A percentile compares a stretch with the other conserved stretches of the same genome.
Conservation (phyloP, 2,113 vertebrate genomes). For the Gorsachius goisagi region DNA sequence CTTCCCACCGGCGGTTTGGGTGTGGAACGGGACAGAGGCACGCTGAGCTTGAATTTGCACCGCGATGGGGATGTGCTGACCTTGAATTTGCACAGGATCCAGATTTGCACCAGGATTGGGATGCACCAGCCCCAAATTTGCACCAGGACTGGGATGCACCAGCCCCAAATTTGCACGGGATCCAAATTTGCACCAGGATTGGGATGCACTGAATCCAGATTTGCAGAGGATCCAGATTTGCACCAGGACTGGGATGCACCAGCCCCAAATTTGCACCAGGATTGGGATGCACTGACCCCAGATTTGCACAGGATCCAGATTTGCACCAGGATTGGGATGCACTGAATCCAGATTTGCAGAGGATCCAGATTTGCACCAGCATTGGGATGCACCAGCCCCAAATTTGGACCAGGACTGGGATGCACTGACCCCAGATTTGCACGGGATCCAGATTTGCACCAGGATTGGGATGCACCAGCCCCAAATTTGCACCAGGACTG, state of each 20-base stretch:
- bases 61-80: fast-evolving
- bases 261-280: background rate
- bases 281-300: too few species aligned
- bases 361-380: background rate
- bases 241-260: background rate
- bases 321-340: background rate
- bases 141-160: fast-evolving
- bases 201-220: too few species aligned
- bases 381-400: background rate
- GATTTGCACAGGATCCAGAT: background rate
- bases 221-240: too few species aligned
- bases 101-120: background rate
- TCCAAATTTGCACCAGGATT: fast-evolving
- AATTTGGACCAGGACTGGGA: background rate
- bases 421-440: background rate
- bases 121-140: background rate
- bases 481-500: too few species aligned
- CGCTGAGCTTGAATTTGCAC: background rate
- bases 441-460: background rate
- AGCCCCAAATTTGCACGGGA: fast-evolving
- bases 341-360: too few species aligned
- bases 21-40: background rate
- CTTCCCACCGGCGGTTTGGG: background rate
- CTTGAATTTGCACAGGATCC: too few species aligned
- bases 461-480: background rate